phyloP scores from a whole-genome alignment of 2,113 vertebrate species.

The Esox niger region DNA sequence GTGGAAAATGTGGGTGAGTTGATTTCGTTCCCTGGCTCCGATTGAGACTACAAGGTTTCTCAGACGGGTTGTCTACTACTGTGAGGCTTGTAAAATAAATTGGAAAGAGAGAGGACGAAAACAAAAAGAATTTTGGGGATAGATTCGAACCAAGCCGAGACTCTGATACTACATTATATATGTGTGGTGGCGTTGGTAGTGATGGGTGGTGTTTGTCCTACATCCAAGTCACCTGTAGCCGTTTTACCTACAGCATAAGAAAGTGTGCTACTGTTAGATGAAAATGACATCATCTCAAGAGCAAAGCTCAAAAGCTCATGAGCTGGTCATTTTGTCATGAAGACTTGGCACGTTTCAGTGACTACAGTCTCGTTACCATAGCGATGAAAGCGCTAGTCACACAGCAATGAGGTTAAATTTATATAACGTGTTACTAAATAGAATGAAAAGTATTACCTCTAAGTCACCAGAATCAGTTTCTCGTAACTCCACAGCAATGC shows the following conservation, averaged over 20 bases:
- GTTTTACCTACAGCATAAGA: conserved; percentile 42
- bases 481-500: no score
- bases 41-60: conserved; percentile 23
- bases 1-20: conserved; percentile 15
- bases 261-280: conserved; percentile 29
- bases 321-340: no score
- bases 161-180: conserved; percentile 48
- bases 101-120: conserved; percentile 7
- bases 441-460: no score
- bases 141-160: conserved; percentile 45
- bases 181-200: no score
- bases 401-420: no score
- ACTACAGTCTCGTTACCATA: no score
- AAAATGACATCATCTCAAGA: conserved; percentile 29
- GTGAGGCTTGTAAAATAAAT: conserved; percentile 48
- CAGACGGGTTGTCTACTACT: conserved; percentile 35
- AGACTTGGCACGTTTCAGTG: no score
- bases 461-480: no score
- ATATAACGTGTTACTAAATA: no score
- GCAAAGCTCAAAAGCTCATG: conserved; percentile 19
- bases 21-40: conserved; percentile 39
- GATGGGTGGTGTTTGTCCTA: conserved; percentile 52
- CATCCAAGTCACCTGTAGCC: conserved; percentile 43
- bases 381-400: no score
- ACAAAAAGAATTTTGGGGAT: conserved; percentile 27